Base-by-base conservation (phyloP, 2,797 vertebrate species). In the Chelon labrosus region DNA sequence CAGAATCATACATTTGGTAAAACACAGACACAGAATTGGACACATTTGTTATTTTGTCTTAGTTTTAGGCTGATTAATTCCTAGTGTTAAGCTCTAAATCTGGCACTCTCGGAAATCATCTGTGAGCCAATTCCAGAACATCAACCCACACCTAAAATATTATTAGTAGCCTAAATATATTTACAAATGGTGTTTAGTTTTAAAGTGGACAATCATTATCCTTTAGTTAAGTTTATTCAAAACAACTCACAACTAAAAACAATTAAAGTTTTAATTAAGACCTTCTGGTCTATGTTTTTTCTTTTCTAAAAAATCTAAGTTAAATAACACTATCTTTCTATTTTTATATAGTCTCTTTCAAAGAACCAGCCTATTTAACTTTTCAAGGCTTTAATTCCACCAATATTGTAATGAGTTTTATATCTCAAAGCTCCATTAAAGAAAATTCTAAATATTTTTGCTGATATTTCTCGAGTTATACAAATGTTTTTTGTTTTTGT, bases 71-170 rank as follows among this genome's bases (percentile, higher is more conserved):
- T 35, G 31, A 74, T 81, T 57, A 38, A 22, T 56, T 61, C 9
- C 57, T 9, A 57, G 1, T 58, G 14, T 55, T 57, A 58, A 78
- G 0, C 4, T 61, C 22, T 13, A 70, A 65, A 79, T 71, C 27
- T 70, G 67, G 60, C 62, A 42, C 25, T 16, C 5, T 20, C 10
- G n/a, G 25, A 64, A 64, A 69, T 67, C 12, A 55, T 42, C 19
- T 52, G 54, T 35, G 56, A 27, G 19, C 14, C 51, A 68, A 25
- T 44, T 66, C 4, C 3, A 55, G 5, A 57, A 44, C 8, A 50
- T 35, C 31, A 35, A 8, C 7, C 31, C 31, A 7, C 31, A 35
- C 31, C 31, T 35, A 14, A 14, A 17, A 22, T 31, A 35, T 7
- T 39, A 17, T 49, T 17, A 55, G 31, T 2, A 35, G 25, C 25